Evolutionary conservation across 2,113 vertebrate genomes (phyloP).

Genomic region (Centrocercus urophasianus): DNA sequence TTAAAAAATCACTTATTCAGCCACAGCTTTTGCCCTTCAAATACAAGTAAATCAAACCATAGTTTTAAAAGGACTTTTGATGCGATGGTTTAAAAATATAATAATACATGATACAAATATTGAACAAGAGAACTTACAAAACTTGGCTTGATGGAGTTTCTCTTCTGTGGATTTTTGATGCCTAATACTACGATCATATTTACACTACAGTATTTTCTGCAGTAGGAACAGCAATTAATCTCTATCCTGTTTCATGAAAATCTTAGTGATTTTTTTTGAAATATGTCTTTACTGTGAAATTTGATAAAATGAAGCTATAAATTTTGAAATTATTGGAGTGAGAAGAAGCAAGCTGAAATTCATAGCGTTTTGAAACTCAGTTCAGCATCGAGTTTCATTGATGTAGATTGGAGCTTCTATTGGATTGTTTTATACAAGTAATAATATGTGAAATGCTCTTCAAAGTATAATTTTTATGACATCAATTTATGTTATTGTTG

Average conservation of each 20-base stretch:
- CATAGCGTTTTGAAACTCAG: background rate
- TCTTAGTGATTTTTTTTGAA: background rate
- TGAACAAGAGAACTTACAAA: background rate
- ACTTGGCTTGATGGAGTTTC: background rate
- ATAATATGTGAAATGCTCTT: background rate
- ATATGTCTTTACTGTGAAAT: background rate
- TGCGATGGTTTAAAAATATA: background rate
- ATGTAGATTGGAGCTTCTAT: background rate
- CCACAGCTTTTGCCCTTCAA: background rate
- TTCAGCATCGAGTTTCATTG: background rate
- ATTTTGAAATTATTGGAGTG: background rate
- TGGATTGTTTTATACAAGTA: background rate
- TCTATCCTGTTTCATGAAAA: background rate
- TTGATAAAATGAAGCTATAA: background rate
- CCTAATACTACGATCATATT: background rate
- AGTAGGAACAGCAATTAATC: background rate
- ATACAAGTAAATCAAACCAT: background rate
- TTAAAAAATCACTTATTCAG: background rate
- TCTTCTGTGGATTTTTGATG: background rate
- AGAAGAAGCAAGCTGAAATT: background rate
- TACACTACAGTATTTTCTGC: background rate
- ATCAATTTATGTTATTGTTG: slow-evolving; percentile 11
- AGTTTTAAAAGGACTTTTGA: background rate
- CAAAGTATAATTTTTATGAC: background rate
- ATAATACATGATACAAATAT: background rate